Conservation (phyloP, 2,888 invertebrate genomes). For the Schizaphis graminum region DNA sequence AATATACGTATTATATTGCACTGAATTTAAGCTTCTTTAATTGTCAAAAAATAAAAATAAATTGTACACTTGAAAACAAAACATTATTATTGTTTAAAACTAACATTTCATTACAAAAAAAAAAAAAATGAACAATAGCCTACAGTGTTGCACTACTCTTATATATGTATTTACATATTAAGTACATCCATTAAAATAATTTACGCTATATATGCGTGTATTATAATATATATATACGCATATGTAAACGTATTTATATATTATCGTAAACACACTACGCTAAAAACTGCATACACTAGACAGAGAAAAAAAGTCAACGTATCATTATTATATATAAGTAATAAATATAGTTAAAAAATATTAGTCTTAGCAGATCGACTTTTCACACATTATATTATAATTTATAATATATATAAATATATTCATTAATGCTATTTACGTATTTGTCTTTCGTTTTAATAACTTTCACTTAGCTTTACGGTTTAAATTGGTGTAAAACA, state of each 20-base stretch:
- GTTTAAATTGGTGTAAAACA: constrained; percentile 44
- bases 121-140: constrained; percentile 60
- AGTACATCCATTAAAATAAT: constrained; percentile 61
- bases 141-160: constrained; percentile 49
- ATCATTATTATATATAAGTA: constrained; percentile 24
- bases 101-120: constrained; percentile 55
- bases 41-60: constrained; percentile 58
- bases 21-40: constrained; percentile 64
- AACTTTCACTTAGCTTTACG: constrained; percentile 51
- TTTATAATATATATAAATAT: constrained; percentile 12
- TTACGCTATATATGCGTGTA: constrained; percentile 37
- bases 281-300: constrained; percentile 51
- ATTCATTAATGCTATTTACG: constrained; percentile 61
- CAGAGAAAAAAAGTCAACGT: constrained; percentile 62
- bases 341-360: constrained; percentile 63
- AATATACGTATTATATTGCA: constrained; percentile 63
- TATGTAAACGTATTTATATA: constrained; percentile 12
- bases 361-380: constrained; percentile 59
- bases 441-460: constrained; percentile 58
- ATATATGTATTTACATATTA: constrained; percentile 60
- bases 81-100: constrained; percentile 54
- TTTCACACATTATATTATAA: constrained; percentile 47
- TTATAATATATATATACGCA: constrained; percentile 31
- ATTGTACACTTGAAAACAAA: constrained; percentile 61
- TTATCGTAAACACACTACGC: constrained; percentile 55